Evolutionary conservation across 2,888 invertebrate species (phyloP), one percentile per base, ranked within the genome.

Genomic region (Physocephala rufipes): DNA sequence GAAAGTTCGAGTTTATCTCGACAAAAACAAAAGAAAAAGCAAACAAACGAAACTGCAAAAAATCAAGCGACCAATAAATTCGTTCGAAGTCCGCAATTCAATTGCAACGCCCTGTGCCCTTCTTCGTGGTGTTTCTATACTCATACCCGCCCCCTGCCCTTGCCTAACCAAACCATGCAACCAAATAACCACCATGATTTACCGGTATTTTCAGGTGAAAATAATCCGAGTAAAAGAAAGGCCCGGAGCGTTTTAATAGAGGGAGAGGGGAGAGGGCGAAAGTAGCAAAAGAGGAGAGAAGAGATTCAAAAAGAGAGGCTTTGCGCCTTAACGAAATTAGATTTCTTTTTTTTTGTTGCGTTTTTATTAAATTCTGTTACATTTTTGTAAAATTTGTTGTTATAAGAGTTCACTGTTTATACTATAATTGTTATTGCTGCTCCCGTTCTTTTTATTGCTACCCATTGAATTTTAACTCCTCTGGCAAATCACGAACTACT

Each of bases 31-130:
- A 21, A 55, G 24, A 28, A 26, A 26, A 26, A n/a, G 30, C 43
- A 19, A 19, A 62, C 36, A 51, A 59, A 45, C 19, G 43, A 4
- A 59, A 30, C 45, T 16, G 36, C 3, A 26, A 61, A n/a, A n/a
- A n/a, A n/a, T n/a, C 30, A 70, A 21, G 61, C 16, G 30, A 36
- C 26, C 64, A 70, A 70, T 59, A 70, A 64, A 64, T 61, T 61
- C 55, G 71, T 71, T 63, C 71, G 71, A 73, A 73, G 64, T 73
- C 71, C 73, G 64, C 71, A 71, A 67, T 73, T 71, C 68, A 66
- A 73, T 73, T 45, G 71, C 67, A 49, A 55, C 53, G 67, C 43
- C 61, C 12, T 47, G 15, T 30, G 21, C 30, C 19, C 24, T 43
- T 19, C 21, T 9, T 43, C 21, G 36, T 67, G 13, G 36, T 30